Evolutionary conservation across 1,140 invertebrate genomes (phyloP), one percentile per base, ranked within the genome.

Genomic region (Drosophila pandora): DNA sequence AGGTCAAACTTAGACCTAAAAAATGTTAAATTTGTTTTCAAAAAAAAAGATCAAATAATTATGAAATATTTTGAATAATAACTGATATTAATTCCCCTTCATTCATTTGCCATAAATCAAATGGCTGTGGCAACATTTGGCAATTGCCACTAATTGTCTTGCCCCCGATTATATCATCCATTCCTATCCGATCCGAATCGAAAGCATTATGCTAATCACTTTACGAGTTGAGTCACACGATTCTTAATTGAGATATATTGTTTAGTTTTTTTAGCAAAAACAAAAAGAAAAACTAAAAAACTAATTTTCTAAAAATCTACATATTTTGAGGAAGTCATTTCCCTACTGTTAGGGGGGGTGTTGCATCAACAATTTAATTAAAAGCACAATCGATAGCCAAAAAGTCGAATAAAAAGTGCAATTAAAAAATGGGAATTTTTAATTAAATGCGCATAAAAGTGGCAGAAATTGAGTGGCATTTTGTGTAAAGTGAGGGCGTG

Each of bases 341-440:
- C 45, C 48, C 68, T 50, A 60, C 48, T 45, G 52, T 48, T 65
- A 32, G 41, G 64, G 74, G 70, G 60, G 63, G 55, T 64, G 71
- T 59, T 52, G 47, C 48, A n/a, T 23, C 53, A 68, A 80, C 50
- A 67, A 80, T 85, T 71, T 77, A 69, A 78, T 67, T 78, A 74
- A 77, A 73, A 83, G 61, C 59, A 45, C 58, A 69, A 62, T 65
- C 52, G 68, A 9, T 37, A 73, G 64, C 65, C 56, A 56, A 49
- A 48, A 48, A 12, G 10, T n/a, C 9, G 34, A 56, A 47, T 32
- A 67, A 34, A 54, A 58, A 59, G 65, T 67, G 71, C 85, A 89
- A 90, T 89, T 89, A 81, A 74, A 74, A 76, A 74, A 79, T 70
- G 71, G 54, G 56, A 74, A 77, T 74, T 72, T 79, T 72, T 62